A percentile compares a stretch with the other conserved stretches of the same genome.
These are phyloP conservation scores for Augochlora pura DNA, from an alignment of 1,140 invertebrate species.

Conservation along the genomic window DNA sequence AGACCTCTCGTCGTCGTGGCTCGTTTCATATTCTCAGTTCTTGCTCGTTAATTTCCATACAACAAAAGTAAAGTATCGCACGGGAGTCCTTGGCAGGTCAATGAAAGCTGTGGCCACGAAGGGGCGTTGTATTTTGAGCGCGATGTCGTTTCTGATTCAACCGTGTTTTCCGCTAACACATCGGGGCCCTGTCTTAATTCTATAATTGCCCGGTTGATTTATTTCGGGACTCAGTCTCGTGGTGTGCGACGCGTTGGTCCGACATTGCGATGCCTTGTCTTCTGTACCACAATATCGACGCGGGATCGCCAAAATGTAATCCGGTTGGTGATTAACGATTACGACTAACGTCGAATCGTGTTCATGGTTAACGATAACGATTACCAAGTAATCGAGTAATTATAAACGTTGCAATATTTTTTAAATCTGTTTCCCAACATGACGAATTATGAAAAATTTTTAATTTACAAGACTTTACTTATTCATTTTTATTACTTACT, in stretches of 20 bases:
- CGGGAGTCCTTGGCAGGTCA: conserved; percentile 43
- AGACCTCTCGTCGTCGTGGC: conserved; percentile 13
- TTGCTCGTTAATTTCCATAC: conserved; percentile 36
- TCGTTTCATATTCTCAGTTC: conserved; percentile 32
- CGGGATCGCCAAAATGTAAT: not conserved
- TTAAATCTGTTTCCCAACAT: too few species aligned
- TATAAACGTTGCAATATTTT: too few species aligned
- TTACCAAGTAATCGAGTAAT: too few species aligned
- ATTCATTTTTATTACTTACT: too few species aligned
- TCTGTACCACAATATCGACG: not conserved
- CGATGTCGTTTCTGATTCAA: conserved; percentile 21
- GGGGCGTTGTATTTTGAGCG: conserved; percentile 34
- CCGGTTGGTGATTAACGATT: too few species aligned
- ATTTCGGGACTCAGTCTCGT: conserved; percentile 13
- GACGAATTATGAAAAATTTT: too few species aligned
- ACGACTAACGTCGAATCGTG: too few species aligned
- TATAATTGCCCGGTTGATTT: conserved; percentile 26
- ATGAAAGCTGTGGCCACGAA: conserved; percentile 27
- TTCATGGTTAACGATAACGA: too few species aligned
- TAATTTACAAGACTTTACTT: too few species aligned
- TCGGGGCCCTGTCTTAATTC: conserved; percentile 11
- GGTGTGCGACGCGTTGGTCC: not conserved
- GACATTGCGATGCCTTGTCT: not conserved
- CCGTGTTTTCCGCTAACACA: conserved; percentile 29
- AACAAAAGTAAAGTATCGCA: conserved; percentile 29